Evolutionary conservation across 2,797 vertebrate genomes (phyloP).

Genomic region (Eulemur coronatus): DNA sequence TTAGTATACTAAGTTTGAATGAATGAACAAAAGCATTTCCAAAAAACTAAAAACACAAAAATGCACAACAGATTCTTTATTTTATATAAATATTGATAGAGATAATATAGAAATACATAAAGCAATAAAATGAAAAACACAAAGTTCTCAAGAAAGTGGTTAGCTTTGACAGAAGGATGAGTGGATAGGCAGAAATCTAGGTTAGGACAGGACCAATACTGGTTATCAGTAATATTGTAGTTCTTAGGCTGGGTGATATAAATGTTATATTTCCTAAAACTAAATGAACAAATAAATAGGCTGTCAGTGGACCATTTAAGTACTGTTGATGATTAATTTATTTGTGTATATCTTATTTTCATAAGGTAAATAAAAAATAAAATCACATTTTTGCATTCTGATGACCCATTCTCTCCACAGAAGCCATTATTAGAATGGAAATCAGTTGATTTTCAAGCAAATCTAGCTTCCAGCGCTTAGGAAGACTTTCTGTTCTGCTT

Average conservation of each 20-base stretch:
- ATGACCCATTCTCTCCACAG: neutral
- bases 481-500: neutral
- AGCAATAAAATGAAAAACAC: neutral
- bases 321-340: neutral
- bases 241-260: neutral
- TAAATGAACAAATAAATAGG: neutral
- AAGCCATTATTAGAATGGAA: neutral
- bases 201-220: neutral
- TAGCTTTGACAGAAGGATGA: neutral
- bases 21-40: neutral
- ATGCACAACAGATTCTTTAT: neutral
- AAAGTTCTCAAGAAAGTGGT: neutral
- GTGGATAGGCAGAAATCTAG: neutral
- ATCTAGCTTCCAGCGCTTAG: neutral
- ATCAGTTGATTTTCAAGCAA: neutral
- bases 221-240: neutral
- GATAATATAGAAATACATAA: neutral
- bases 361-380: neutral
- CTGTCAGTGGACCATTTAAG: neutral
- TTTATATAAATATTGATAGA: neutral
- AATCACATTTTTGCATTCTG: neutral
- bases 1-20: neutral
- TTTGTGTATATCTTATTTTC: neutral
- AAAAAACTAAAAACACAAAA: neutral
- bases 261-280: conserved; percentile 9